Evolutionary conservation across 2,113 vertebrate genomes (phyloP), one percentile per base, ranked within the genome.

Genomic region (Heliornis fulica): DNA sequence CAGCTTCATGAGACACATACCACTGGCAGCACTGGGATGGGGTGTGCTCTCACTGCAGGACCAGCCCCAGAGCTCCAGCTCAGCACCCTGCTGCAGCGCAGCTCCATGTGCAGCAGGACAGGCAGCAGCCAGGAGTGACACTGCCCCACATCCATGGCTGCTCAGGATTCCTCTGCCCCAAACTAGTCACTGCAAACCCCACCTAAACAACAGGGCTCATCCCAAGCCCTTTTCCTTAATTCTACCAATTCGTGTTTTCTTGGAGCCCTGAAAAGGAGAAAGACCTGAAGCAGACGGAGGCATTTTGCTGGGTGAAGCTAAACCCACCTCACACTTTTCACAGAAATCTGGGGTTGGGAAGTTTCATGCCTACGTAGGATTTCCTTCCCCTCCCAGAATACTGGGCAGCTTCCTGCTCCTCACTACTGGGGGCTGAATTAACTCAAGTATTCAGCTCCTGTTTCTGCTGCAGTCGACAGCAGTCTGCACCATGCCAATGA

Each of bases 21-120:
- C 13, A 17, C 43, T 21, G 5, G 34, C 46, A 41, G 66, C 6
- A 1, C 48, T 7, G 23, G 48, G 60, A 18, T 3, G 26, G 43
- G 51, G 29, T 38, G 69, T 0, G 20, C 45, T 15, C 31, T 41
- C 10, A 2, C 26, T 3, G 0, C 13, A 3, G 28, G 51, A 46
- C 46, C 10, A 51, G 25, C 50, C 50, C 50, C 50, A 25, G 43
- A 13, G 1, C 38, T 16, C 32, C 0, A 1, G 28, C 17, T 32
- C 54, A 25, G 21, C 41, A 50, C 79, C 29, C 29, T 4, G 5
- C 45, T 11, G 31, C 41, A 40, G 8, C 8, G 1, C 3, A 2
- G 43, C 64, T 23, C 51, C 51, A 15, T 5, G 0, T 13, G 5
- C 29, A 34, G 26, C 0, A 0, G 26, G 32, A 50, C 15, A 14